phyloP scores from a whole-genome alignment of 1,140 invertebrate species.

The Hypsibius dujardini region DNA sequence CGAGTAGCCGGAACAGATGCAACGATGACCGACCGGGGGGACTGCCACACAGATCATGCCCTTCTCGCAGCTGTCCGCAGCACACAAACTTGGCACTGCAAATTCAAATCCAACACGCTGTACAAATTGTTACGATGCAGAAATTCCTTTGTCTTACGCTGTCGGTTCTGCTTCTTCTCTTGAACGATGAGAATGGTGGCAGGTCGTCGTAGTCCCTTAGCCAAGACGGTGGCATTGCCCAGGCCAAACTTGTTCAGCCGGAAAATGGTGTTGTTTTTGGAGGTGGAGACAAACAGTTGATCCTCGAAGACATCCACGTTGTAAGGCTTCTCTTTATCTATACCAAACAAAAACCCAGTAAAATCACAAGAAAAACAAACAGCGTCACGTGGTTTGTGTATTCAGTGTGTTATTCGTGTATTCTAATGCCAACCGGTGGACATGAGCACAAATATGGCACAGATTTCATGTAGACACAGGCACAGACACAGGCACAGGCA shows the following conservation, averaged over 20 bases:
- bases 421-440: too few species aligned
- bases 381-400: neutral
- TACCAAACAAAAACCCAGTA: conserved; percentile 19
- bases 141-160: conserved; percentile 30
- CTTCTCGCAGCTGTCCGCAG: neutral
- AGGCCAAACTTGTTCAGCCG: conserved; percentile 50
- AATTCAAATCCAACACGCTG: too few species aligned
- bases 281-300: conserved; percentile 46
- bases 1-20: conserved; percentile 21
- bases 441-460: too few species aligned
- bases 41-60: conserved; percentile 33
- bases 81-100: conserved; percentile 19
- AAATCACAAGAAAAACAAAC: too few species aligned
- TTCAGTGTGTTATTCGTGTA: too few species aligned
- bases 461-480: too few species aligned
- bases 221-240: conserved; percentile 38
- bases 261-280: conserved; percentile 44
- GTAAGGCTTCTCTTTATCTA: conserved; percentile 39
- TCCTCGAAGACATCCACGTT: conserved; percentile 58
- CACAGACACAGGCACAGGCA: too few species aligned
- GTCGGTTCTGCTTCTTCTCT: conserved; percentile 42
- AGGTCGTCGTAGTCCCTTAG: conserved; percentile 39
- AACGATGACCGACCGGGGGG: conserved; percentile 27
- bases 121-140: too few species aligned
- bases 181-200: conserved; percentile 50